Evolutionary conservation across 35 echinoderm and acorn worm species (phyloP).

Genomic region (Apostichopus japonicus): DNA sequence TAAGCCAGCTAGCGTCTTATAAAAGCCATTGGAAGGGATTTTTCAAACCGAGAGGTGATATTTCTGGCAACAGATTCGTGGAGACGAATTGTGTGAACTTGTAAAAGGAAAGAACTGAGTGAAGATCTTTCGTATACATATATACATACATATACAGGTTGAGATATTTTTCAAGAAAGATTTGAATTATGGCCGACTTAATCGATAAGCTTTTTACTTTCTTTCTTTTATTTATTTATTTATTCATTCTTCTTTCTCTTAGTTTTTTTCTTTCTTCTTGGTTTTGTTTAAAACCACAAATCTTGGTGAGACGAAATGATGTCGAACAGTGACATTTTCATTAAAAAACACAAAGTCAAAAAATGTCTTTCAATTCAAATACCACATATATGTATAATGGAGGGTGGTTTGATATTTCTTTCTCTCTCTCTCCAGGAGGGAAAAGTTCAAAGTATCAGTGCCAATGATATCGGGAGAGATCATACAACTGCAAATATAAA

Average conservation of each 20-base stretch:
- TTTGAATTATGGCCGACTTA: not conserved
- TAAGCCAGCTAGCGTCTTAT: not conserved
- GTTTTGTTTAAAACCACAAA: not conserved
- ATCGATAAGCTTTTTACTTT: not conserved
- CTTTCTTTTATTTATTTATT: not conserved
- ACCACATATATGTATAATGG: no score
- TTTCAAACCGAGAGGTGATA: not conserved
- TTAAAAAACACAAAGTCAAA: not conserved
- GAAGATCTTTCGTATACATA: not conserved
- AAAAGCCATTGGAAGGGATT: constrained; percentile 35
- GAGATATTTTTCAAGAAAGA: not conserved
- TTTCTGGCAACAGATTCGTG: not conserved
- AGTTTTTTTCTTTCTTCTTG: no score
- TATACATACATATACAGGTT: not conserved
- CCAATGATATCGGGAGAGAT: no score
- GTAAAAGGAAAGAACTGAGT: not conserved
- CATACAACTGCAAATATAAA: no score
- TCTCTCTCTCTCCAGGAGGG: no score
- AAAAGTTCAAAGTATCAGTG: no score
- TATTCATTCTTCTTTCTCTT: not conserved
- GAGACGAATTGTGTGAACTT: not conserved
- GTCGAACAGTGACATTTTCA: not conserved
- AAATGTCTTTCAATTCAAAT: no score
- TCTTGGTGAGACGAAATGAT: not conserved
- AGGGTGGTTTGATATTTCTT: no score